These are phyloP conservation scores for pig (Sus scrofa) DNA, from an alignment of 2,113 vertebrate genomes.

Conservation along the genomic window T2T-Sscrofa CM000819.6:59056501-59057000, in stretches of 20 bases:
- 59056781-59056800: background rate
- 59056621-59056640: background rate
- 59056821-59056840: background rate
- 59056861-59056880: background rate
- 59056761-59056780: background rate
- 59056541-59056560: background rate
- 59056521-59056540: background rate
- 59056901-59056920: background rate
- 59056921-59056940: background rate
- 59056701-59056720: background rate
- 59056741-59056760: background rate
- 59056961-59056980: background rate
- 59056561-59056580: background rate
- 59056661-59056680: background rate
- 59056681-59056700: conserved; percentile 26
- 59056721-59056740: background rate
- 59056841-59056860: background rate
- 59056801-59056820: background rate
- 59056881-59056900: background rate
- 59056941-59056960: conserved; percentile 10
- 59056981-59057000: conserved; percentile 28
- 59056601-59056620: background rate
- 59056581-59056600: background rate
- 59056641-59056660: background rate
- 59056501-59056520: background rate